A percentile compares a stretch with the other conserved stretches of the same genome.
These are phyloP conservation scores for Leptobrachium ailaonicum DNA, from an alignment of 2,113 vertebrate species.

Conservation along the genomic window DNA sequence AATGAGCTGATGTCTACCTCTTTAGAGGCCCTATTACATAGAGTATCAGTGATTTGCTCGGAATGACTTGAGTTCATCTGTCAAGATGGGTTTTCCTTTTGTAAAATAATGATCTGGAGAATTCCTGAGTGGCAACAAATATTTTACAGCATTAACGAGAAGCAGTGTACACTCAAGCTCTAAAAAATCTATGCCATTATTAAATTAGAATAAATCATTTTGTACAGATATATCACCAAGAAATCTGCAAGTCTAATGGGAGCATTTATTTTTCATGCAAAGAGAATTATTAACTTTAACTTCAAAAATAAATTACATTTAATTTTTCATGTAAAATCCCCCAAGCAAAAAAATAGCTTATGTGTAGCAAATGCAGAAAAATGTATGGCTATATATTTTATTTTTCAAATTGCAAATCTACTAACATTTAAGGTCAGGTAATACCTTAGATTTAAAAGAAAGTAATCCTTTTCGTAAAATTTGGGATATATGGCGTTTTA, in stretches of 20 bases:
- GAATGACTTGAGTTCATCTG: constrained; percentile 92
- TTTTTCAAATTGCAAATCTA: constrained; percentile 15
- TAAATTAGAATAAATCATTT: constrained; percentile 81
- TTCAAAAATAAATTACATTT: constrained; percentile 78
- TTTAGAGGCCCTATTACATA: constrained; percentile 99
- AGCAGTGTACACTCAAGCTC: constrained; percentile 74
- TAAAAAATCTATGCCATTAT: constrained; percentile 82
- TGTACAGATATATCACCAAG: constrained; percentile 71
- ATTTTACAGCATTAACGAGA: constrained; percentile 80
- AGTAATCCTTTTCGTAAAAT: neutral
- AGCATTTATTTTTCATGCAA: constrained; percentile 75
- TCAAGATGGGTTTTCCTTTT: constrained; percentile 97
- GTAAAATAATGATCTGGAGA: constrained; percentile 98
- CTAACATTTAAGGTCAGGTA: constrained; percentile 29
- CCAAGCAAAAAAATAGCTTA: constrained; percentile 62
- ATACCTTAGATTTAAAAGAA: constrained; percentile 5
- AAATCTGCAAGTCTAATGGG: constrained; percentile 72
- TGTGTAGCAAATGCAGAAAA: constrained; percentile 37
- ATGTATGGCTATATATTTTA: constrained; percentile 25
- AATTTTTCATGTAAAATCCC: constrained; percentile 73
- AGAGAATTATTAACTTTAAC: constrained; percentile 80
- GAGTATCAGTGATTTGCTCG: constrained; percentile 90
- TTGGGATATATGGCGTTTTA: neutral
- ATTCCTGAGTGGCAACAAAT: constrained; percentile 86
- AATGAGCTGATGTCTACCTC: constrained; percentile 92